A percentile compares a stretch with the other conserved stretches of the same genome.
Evolutionary conservation across 2,888 invertebrate genomes (phyloP).

Genomic region (Vandiemenella viatica): DNA sequence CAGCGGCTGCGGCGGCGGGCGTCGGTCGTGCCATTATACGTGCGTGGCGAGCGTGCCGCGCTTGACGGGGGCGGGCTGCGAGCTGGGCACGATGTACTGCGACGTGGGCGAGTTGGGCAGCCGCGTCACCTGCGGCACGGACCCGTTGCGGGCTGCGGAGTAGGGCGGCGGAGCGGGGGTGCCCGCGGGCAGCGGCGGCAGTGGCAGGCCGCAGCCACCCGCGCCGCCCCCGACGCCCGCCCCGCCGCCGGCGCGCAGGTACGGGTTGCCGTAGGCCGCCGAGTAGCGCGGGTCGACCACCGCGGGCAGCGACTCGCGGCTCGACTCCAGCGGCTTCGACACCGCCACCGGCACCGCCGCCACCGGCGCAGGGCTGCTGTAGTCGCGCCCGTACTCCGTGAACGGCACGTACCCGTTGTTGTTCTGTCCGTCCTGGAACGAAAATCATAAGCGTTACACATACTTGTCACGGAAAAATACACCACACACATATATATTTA

Average conservation of each 20-base stretch:
- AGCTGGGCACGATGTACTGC: slow-evolving; percentile 40
- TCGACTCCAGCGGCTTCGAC: slow-evolving; percentile 26
- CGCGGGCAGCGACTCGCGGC: slow-evolving; percentile 29
- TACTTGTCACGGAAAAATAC: no score
- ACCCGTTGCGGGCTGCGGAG: slow-evolving; percentile 27
- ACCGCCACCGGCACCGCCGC: no score
- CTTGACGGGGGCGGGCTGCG: slow-evolving; percentile 39
- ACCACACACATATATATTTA: no score
- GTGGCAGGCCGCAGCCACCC: no score
- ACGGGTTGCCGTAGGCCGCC: slow-evolving; percentile 74
- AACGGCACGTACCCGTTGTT: slow-evolving; percentile 78
- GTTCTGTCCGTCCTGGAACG: slow-evolving; percentile 56
- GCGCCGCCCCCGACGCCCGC: no score
- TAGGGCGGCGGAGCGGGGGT: slow-evolving; percentile 21
- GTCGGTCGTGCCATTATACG: slow-evolving; percentile 26
- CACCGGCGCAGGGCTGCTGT: slow-evolving; percentile 59
- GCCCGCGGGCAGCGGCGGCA: slow-evolving; percentile 48
- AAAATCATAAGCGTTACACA: no score
- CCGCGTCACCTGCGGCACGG: slow-evolving; percentile 37
- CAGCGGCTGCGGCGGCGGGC: background rate
- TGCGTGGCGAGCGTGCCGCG: slow-evolving; percentile 49
- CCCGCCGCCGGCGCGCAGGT: slow-evolving; percentile 52
- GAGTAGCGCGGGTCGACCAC: slow-evolving; percentile 71
- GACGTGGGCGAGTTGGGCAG: slow-evolving; percentile 33
- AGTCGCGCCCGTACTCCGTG: slow-evolving; percentile 76